These are phyloP conservation scores for Linnaemya vulpina DNA, from an alignment of 2,888 invertebrate species.

Conservation along the genomic window DNA sequence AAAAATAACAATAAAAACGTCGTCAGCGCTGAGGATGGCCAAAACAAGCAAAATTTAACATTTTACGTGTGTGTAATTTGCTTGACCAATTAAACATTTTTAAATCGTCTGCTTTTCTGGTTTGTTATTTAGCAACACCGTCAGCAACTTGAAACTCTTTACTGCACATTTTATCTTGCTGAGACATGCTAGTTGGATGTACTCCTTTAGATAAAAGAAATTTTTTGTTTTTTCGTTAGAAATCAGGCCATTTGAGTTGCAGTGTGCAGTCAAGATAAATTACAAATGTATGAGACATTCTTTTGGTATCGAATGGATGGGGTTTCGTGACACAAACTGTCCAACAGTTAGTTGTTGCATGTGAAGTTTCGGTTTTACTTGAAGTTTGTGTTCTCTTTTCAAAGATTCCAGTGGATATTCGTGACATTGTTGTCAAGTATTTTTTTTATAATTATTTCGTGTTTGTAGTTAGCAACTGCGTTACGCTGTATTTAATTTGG, in stretches of 20 bases:
- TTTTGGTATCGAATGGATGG: background rate
- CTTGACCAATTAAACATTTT: conserved; percentile 45
- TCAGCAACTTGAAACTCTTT: conserved; percentile 8
- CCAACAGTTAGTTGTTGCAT: conserved; percentile 7
- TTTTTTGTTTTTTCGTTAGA: conserved; percentile 13
- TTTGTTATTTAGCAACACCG: conserved; percentile 1
- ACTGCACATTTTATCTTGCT: background rate
- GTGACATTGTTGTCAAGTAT: background rate
- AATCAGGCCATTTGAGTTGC: conserved; percentile 48
- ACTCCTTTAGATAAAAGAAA: conserved; percentile 22
- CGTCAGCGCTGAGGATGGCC: conserved; percentile 4
- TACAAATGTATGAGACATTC: conserved; percentile 1
- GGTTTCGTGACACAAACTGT: conserved; percentile 32
- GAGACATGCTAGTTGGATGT: conserved; percentile 13
- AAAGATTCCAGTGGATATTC: conserved; percentile 1
- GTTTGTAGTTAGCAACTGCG: background rate
- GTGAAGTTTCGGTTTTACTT: conserved; percentile 20
- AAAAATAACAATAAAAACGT: conserved; percentile 3
- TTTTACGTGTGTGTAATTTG: background rate
- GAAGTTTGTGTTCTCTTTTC: conserved; percentile 2
- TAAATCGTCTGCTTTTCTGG: background rate
- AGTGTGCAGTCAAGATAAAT: conserved; percentile 23
- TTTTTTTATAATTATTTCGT: background rate
- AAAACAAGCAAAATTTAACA: background rate
- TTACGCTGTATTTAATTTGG: background rate